Conservation (phyloP, 2,888 invertebrate species). For the Apocheima hispidaria region DNA sequence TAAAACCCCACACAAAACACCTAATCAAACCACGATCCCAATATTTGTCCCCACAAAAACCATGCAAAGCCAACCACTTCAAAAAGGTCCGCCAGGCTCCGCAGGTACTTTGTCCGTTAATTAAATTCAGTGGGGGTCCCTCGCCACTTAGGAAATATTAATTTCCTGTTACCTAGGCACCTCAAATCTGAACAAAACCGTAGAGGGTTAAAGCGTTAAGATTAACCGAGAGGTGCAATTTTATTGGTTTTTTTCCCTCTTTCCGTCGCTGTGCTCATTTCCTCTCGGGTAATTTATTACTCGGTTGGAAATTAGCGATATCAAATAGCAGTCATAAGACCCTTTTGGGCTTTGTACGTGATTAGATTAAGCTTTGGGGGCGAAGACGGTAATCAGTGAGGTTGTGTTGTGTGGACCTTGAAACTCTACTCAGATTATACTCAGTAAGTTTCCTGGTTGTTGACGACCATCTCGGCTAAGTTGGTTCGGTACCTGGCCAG, state of each 20-base stretch:
- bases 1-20: slow-evolving; percentile 9
- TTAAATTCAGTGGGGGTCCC: slow-evolving; percentile 57
- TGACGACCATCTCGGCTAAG: neutral
- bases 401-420: slow-evolving; percentile 6
- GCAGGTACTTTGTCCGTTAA: slow-evolving; percentile 55
- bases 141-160: slow-evolving; percentile 62
- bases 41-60: slow-evolving; percentile 37
- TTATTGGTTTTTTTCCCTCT: slow-evolving; percentile 83
- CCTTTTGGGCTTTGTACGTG: slow-evolving; percentile 62
- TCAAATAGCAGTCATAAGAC: slow-evolving; percentile 71
- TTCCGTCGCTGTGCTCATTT: slow-evolving; percentile 79
- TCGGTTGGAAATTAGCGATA: slow-evolving; percentile 77
- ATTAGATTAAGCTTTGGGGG: slow-evolving; percentile 57
- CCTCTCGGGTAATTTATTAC: slow-evolving; percentile 78
- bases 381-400: slow-evolving; percentile 33
- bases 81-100: slow-evolving; percentile 47
- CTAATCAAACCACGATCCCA: slow-evolving; percentile 16
- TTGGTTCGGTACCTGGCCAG: too few species aligned
- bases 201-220: slow-evolving; percentile 76
- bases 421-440: neutral
- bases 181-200: slow-evolving; percentile 71
- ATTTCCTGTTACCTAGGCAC: slow-evolving; percentile 53
- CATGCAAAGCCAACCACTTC: slow-evolving; percentile 31
- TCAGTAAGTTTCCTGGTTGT: neutral
- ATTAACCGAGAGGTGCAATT: slow-evolving; percentile 81